A percentile compares a stretch with the other conserved stretches of the same genome.
phyloP scores from a whole-genome alignment of 2,797 vertebrate species.

The Pampus argenteus region DNA sequence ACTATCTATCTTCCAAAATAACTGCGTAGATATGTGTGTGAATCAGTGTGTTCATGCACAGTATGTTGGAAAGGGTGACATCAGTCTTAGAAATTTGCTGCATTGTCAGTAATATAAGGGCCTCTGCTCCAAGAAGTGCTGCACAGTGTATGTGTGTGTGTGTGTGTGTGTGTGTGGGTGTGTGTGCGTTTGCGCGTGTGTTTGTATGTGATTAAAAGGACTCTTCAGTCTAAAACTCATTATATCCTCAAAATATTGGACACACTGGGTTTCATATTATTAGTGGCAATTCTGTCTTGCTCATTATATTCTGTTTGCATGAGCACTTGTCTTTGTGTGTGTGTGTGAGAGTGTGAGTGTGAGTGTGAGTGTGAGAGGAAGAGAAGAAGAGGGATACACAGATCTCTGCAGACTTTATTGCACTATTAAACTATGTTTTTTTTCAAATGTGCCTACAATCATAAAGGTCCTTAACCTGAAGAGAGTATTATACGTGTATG shows the following conservation, averaged over 20 bases:
- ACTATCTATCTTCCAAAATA: not conserved
- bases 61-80: not conserved
- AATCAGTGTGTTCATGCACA: not conserved
- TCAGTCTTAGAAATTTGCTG: not conserved
- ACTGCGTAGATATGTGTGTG: not conserved
- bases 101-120: not conserved
- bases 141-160: not conserved
- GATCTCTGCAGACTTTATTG: no score
- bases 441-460: conserved; percentile 20
- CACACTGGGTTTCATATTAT: conserved; percentile 32
- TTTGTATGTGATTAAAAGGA: conserved; percentile 29
- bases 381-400: no score
- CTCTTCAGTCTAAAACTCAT: conserved; percentile 41
- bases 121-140: not conserved
- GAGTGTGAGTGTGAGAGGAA: not conserved
- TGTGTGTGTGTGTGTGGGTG: not conserved
- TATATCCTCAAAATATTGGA: conserved; percentile 9
- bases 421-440: not conserved
- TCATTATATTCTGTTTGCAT: conserved; percentile 27
- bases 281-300: conserved; percentile 24
- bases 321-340: not conserved
- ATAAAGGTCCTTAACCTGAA: conserved; percentile 28
- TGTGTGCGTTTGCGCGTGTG: not conserved
- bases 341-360: not conserved
- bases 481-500: not conserved